phyloP scores from a whole-genome alignment of 2,797 vertebrate genomes.

The Zalophus californianus region DNA sequence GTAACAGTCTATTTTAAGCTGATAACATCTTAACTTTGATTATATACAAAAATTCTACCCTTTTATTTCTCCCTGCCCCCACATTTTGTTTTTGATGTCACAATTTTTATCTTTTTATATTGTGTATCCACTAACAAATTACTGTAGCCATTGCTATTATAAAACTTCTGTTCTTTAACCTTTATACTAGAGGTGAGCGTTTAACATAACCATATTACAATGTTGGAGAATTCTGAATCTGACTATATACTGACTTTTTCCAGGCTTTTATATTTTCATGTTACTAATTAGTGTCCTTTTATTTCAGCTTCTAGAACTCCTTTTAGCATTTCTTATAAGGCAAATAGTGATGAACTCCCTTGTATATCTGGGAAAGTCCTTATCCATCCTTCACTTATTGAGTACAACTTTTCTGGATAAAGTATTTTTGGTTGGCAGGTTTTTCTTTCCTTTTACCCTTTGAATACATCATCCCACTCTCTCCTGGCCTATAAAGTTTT shows the following conservation, averaged over 20 bases:
- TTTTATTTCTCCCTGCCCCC: background rate
- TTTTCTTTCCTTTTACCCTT: background rate
- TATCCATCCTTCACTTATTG: background rate
- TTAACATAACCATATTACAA: background rate
- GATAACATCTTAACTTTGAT: background rate
- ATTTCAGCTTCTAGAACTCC: background rate
- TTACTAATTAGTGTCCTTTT: background rate
- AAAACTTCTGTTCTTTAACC: background rate
- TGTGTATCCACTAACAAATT: background rate
- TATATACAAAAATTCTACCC: background rate
- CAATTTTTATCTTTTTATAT: background rate
- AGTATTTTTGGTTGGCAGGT: background rate
- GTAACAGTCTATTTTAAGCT: background rate
- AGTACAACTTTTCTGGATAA: background rate
- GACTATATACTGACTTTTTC: background rate
- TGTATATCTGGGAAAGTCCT: background rate
- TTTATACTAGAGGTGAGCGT: background rate
- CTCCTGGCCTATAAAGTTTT: background rate
- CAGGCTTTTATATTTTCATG: background rate
- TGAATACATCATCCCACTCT: background rate
- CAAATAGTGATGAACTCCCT: background rate
- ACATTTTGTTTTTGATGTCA: background rate
- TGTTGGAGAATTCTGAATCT: background rate
- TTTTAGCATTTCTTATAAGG: background rate
- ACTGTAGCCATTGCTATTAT: background rate